A percentile compares a stretch with the other conserved stretches of the same genome.
These are phyloP conservation scores for Drosophila neonasuta DNA, from an alignment of 2,888 invertebrate species.

Conservation along the genomic window DNA sequence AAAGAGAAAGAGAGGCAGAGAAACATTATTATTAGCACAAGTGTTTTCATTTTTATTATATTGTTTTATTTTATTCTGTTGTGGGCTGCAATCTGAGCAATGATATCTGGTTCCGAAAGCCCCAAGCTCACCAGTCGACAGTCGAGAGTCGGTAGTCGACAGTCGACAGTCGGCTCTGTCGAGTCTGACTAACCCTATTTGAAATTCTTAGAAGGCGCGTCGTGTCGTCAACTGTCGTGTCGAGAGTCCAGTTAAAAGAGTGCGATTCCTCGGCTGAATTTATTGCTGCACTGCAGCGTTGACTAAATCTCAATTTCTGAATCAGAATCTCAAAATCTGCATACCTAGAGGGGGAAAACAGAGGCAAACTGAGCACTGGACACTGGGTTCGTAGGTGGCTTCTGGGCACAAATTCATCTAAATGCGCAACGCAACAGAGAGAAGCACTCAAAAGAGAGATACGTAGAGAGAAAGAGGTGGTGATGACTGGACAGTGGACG, in stretches of 20 bases:
- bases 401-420: slow-evolving; percentile 72
- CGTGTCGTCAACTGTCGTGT: slow-evolving; percentile 48
- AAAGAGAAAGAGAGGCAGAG: slow-evolving; percentile 1
- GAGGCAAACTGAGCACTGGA: background rate
- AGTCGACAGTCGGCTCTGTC: slow-evolving; percentile 3
- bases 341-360: slow-evolving; percentile 36
- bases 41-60: slow-evolving; percentile 14
- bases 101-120: slow-evolving; percentile 29
- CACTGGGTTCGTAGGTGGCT: slow-evolving; percentile 59
- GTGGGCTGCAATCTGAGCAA: slow-evolving; percentile 38
- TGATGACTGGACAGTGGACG: background rate
- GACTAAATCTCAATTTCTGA: slow-evolving; percentile 50
- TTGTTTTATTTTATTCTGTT: background rate
- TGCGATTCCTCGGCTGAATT: slow-evolving; percentile 64
- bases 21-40: slow-evolving; percentile 26
- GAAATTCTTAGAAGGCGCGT: slow-evolving; percentile 70
- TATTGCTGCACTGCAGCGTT: slow-evolving; percentile 63
- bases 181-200: slow-evolving; percentile 62
- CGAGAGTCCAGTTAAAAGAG: slow-evolving; percentile 39
- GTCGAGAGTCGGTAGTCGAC: background rate
- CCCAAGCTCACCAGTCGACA: background rate
- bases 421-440: slow-evolving; percentile 67
- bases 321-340: slow-evolving; percentile 56
- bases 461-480: slow-evolving; percentile 18
- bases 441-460: slow-evolving; percentile 30